A percentile compares a stretch with the other conserved stretches of the same genome.
Conservation (phyloP, 2,888 invertebrate genomes). For the Rhopalosiphum nymphaeae region DNA sequence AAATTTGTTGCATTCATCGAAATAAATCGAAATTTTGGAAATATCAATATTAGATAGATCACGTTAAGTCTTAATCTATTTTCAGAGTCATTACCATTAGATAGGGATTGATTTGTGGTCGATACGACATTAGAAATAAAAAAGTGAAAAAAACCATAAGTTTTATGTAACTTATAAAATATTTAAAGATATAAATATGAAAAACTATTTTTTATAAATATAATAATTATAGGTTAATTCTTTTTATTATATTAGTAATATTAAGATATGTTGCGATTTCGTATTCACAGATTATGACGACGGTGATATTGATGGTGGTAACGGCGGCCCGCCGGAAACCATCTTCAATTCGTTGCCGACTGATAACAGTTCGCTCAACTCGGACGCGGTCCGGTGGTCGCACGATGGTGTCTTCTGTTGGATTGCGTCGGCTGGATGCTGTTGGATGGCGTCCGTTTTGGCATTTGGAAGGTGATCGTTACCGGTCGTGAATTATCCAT, state of each 20-base stretch:
- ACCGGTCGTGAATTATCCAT: not conserved
- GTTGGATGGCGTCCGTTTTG: not conserved
- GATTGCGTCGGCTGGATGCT: not conserved
- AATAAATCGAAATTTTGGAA: not conserved
- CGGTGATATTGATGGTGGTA: not conserved
- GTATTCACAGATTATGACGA: not conserved
- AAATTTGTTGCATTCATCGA: not conserved
- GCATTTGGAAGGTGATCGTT: not conserved
- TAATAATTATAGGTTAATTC: too few species aligned
- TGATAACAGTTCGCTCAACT: slow-evolving; percentile 51
- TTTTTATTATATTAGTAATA: too few species aligned
- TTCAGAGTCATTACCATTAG: not conserved
- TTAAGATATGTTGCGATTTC: not conserved
- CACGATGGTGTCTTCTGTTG: not conserved
- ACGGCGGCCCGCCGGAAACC: not conserved
- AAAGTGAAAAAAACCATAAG: too few species aligned
- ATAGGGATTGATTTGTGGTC: not conserved
- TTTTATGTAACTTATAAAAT: too few species aligned
- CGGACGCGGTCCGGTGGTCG: not conserved
- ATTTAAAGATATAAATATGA: too few species aligned
- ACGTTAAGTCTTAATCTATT: not conserved
- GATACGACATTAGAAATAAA: not conserved
- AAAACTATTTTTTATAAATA: too few species aligned
- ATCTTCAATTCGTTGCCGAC: slow-evolving; percentile 48
- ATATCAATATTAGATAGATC: not conserved